A percentile compares a stretch with the other conserved stretches of the same genome.
phyloP scores from a whole-genome alignment of 2,113 vertebrate species.

The Psettodes erumei region DNA sequence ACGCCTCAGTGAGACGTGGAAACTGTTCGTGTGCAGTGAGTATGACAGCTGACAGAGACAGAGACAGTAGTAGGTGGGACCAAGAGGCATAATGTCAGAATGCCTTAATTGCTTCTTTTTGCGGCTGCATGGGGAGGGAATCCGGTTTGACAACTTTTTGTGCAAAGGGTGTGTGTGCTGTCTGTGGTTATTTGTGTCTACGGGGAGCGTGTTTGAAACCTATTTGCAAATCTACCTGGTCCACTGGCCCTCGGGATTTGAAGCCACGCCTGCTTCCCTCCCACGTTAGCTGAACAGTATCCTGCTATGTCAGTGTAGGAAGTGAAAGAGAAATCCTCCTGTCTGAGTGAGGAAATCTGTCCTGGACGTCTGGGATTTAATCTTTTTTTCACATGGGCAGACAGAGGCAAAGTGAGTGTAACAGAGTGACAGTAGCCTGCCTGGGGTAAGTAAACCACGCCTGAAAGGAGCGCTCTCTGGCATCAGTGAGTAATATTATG shows the following conservation, averaged over 20 bases:
- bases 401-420: conserved; percentile 22
- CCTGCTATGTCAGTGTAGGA: conserved; percentile 55
- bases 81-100: conserved; percentile 63
- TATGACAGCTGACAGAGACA: conserved; percentile 29
- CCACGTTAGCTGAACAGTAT: conserved; percentile 52
- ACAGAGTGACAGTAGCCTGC: conserved; percentile 25
- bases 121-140: conserved; percentile 59
- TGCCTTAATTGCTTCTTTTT: conserved; percentile 40
- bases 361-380: conserved; percentile 33
- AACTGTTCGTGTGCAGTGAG: conserved; percentile 5
- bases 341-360: conserved; percentile 13
- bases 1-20: conserved; percentile 21
- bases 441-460: conserved; percentile 36
- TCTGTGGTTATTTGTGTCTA: conserved; percentile 62
- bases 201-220: conserved; percentile 28
- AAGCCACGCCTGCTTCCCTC: conserved; percentile 77
- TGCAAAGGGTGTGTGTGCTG: conserved; percentile 65
- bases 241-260: conserved; percentile 33
- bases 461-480: conserved; percentile 28
- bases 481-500: conserved; percentile 44
- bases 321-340: conserved; percentile 42
- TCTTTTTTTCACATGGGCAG: conserved; percentile 5
- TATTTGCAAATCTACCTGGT: conserved; percentile 71
- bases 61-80: conserved; percentile 37
- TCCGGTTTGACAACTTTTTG: conserved; percentile 81